Evolutionary conservation across 2,888 invertebrate genomes (phyloP).

Genomic region (Epinotia ramella): DNA sequence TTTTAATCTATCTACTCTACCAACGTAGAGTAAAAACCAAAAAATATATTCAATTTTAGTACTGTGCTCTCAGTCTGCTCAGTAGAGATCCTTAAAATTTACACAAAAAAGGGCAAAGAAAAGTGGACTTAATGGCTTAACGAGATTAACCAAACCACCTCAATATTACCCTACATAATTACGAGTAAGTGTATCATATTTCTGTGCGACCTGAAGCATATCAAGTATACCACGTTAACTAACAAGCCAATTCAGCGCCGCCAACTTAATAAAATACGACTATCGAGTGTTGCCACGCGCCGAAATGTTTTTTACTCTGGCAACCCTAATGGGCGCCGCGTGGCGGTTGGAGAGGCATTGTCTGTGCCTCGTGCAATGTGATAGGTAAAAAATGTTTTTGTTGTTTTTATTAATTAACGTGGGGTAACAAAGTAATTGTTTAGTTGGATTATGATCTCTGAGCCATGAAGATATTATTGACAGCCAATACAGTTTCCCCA

Average conservation of each 20-base stretch:
- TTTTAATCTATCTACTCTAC: too few relatives aligned
- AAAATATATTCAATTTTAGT: too few relatives aligned
- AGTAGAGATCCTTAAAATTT: too few relatives aligned
- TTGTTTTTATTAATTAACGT: conserved; percentile 38
- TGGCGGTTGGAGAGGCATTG: conserved; percentile 72
- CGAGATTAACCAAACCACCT: not conserved
- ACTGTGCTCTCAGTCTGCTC: too few relatives aligned
- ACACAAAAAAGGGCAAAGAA: too few relatives aligned
- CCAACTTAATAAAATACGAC: conserved; percentile 76
- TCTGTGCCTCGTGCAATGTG: conserved; percentile 53
- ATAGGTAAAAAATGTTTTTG: conserved; percentile 44
- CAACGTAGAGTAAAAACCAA: too few relatives aligned
- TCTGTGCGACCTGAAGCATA: conserved; percentile 32
- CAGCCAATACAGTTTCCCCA: not conserved
- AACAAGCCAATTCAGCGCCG: conserved; percentile 72
- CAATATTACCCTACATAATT: conserved; percentile 14
- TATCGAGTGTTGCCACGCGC: conserved; percentile 78
- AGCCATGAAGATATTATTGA: not conserved
- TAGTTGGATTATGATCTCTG: conserved; percentile 18
- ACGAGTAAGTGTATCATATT: conserved; percentile 29
- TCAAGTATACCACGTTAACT: conserved; percentile 49
- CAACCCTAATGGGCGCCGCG: conserved; percentile 74
- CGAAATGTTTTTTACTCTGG: conserved; percentile 63
- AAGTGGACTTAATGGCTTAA: too few relatives aligned
- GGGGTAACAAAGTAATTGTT: conserved; percentile 20